Evolutionary conservation across 2,888 invertebrate genomes (phyloP), one percentile per base, ranked within the genome.

Genomic region (Lasius platythorax): DNA sequence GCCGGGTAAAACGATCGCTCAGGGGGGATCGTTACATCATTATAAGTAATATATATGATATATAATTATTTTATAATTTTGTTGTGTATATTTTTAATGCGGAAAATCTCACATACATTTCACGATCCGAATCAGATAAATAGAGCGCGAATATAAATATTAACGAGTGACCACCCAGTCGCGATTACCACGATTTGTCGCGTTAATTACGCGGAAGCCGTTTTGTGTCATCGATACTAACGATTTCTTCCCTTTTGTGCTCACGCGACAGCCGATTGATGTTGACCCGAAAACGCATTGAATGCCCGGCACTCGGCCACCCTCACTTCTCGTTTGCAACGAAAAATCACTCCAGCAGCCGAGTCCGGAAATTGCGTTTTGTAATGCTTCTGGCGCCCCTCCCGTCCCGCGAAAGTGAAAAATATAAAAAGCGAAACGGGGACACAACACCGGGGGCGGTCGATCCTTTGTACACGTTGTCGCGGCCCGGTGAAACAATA

Each of bases 321-420:
- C 82, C 85, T 82, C 84, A 61, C 73, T 46, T 66, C 85, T 75
- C 85, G 63, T 70, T 79, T 84, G 61, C 43, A 6, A 84, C 87
- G 89, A 87, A 79, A 85, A 89, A 88, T 87, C 89, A 83, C 83
- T 79, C 75, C 83, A 74, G 84, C 74, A 81, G 85, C 74, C 85
- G 83, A 56, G 87, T 61, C 91, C 91, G 92, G 92, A 92, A 92
- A 92, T 92, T 92, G 90, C 91, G 91, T 92, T 92, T 90, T 89
- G 90, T 91, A 91, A 91, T 92, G 91, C 89, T 87, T 88, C 89
- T 83, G 87, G 68, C 76, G 12, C 61, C 18, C 68, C 78, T 50
- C 23, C 5, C 37, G 12, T n/a, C 43, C 40, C 72, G 84, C 75
- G 82, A 87, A 84, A 87, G 88, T 84, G 87, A 90, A 85, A 90